These are phyloP conservation scores for Anableps anableps DNA, from an alignment of 2,797 vertebrate species.

Conservation along the genomic window DNA sequence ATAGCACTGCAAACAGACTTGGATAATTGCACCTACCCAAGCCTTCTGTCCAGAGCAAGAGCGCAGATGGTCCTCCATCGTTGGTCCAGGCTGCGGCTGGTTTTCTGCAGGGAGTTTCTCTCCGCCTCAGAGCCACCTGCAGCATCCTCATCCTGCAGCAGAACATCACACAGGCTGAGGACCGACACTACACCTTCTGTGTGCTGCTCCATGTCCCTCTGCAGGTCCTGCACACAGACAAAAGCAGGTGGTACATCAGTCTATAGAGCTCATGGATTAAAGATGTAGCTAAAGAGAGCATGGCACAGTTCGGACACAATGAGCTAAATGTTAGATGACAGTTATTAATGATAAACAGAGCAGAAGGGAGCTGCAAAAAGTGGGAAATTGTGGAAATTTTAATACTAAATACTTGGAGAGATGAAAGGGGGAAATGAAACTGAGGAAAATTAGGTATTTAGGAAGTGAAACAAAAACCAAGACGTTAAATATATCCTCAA, in stretches of 20 bases:
- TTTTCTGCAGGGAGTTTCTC: constrained; percentile 91
- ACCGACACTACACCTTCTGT: constrained; percentile 88
- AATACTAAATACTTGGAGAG: not conserved
- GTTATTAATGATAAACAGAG: constrained; percentile 58
- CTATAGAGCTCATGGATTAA: constrained; percentile 11
- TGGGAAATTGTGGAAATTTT: not conserved
- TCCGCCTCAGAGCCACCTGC: constrained; percentile 75
- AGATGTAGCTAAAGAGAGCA: constrained; percentile 14
- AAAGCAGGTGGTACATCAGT: constrained; percentile 11
- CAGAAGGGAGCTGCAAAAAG: constrained; percentile 8
- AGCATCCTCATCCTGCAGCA: constrained; percentile 90
- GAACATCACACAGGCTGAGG: constrained; percentile 89
- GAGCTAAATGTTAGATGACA: constrained; percentile 14
- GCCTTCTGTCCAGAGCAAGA: constrained; percentile 90
- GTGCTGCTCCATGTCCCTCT: constrained; percentile 94
- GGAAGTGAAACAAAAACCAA: constrained; percentile 1
- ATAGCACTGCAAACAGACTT: not conserved
- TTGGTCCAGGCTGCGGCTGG: constrained; percentile 90
- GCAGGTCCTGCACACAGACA: constrained; percentile 85
- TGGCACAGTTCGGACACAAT: not conserved
- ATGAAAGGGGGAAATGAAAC: not conserved
- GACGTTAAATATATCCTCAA: not conserved
- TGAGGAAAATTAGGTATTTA: not conserved
- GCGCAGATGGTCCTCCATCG: constrained; percentile 95
- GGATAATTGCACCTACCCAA: constrained; percentile 79